Evolutionary conservation across 2,888 invertebrate genomes (phyloP).

Genomic region (Cosmopolites sordidus): DNA sequence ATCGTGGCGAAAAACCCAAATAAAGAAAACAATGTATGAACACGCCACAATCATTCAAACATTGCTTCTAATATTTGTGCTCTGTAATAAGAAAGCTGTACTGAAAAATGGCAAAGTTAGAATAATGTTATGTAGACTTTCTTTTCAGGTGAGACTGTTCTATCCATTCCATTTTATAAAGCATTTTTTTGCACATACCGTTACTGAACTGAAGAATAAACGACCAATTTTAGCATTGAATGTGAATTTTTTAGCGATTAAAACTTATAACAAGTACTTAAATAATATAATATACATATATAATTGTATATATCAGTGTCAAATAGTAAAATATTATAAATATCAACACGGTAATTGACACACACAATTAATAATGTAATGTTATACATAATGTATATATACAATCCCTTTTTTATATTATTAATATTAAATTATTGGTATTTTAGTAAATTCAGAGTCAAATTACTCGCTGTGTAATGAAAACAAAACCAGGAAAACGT

Average conservation of each 20-base stretch:
- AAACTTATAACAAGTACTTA: neutral
- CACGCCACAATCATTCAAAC: no score
- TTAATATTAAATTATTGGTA: conserved; percentile 21
- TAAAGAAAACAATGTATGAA: no score
- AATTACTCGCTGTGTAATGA: no score
- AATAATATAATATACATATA: neutral
- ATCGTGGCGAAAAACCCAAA: no score
- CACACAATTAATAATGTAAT: conserved; percentile 12
- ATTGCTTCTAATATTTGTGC: no score
- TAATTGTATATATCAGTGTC: conserved; percentile 13
- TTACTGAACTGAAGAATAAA: neutral
- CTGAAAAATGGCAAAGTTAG: no score
- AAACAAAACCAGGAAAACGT: no score
- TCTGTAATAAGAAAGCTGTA: no score
- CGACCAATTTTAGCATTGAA: conserved; percentile 18
- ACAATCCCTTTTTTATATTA: conserved; percentile 8
- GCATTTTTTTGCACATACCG: conserved; percentile 7
- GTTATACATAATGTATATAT: conserved; percentile 24
- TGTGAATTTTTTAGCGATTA: conserved; percentile 3
- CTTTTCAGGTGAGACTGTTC: conserved; percentile 10
- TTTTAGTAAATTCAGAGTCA: no score
- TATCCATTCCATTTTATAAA: conserved; percentile 18
- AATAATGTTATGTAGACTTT: no score
- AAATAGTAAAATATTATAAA: neutral
- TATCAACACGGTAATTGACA: neutral